Evolutionary conservation across 2,888 invertebrate species (phyloP).

Genomic region (Plusia festucae): DNA sequence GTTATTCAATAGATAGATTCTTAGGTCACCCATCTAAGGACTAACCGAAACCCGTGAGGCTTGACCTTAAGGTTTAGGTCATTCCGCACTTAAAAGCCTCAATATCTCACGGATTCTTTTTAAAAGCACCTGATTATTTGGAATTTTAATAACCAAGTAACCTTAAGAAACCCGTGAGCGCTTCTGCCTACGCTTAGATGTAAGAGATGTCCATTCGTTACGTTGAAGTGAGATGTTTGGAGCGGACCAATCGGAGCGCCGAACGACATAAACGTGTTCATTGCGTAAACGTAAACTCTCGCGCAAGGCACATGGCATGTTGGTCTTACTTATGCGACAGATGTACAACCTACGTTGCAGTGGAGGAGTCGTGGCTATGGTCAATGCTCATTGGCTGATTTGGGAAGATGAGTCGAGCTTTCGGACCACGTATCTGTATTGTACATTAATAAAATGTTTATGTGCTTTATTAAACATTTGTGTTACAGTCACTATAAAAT

Average conservation of each 20-base stretch:
- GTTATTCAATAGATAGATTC: not conserved
- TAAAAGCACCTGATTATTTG: too few species aligned
- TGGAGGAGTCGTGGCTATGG: not conserved
- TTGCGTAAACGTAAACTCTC: too few species aligned
- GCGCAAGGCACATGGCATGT: too few species aligned
- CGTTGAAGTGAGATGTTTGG: not conserved
- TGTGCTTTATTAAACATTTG: too few species aligned
- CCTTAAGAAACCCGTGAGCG: too few species aligned
- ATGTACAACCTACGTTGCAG: not conserved
- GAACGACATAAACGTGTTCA: too few species aligned
- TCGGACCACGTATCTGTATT: not conserved
- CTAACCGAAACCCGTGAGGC: not conserved
- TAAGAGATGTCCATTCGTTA: not conserved
- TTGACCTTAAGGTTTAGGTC: not conserved
- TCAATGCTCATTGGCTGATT: not conserved
- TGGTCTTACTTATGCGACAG: not conserved
- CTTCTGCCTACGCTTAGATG: not conserved
- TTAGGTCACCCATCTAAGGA: not conserved
- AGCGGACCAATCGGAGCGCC: too few species aligned
- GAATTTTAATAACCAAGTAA: too few species aligned
- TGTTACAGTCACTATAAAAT: too few species aligned
- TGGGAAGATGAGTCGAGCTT: not conserved
- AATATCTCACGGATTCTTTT: too few species aligned
- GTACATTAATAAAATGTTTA: too few species aligned
- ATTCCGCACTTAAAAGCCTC: not conserved